Base-by-base conservation (phyloP, 2,888 invertebrate genomes). In the Syritta pipiens region DNA sequence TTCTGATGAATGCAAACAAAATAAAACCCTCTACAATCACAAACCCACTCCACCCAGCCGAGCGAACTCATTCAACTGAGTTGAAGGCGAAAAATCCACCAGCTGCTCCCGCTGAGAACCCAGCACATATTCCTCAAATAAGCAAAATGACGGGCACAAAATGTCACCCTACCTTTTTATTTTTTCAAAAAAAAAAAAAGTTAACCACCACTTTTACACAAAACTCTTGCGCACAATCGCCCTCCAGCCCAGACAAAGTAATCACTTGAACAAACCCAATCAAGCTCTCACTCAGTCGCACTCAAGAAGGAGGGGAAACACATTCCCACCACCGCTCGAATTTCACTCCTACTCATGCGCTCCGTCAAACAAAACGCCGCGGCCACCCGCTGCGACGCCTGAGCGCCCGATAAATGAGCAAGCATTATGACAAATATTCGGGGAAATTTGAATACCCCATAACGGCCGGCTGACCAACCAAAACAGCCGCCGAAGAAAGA, bases 121-220 rank as follows among this genome's bases (percentile, higher is more conserved):
- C 82, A 83, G 83, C 75, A 71, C 35, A 76, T 57, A 82, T 85
- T 86, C 85, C 85, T 85, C 86, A 85, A 87, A 87, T 87, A 88
- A 88, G 87, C 87, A 88, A 88, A 88, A 88, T 88, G 88, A 87
- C 87, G 87, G 87, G 86, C 86, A 86, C 85, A 86, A 87, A 87
- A 85, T 85, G 84, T 86, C 86, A 81, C 65, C 81, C 81, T 82
- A 76, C 49, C 49, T 63, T 63, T 49, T 40, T 60, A 19, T 12
- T 37, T 10, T 22, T 46, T 26, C 40, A 24, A 5, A 24, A 26
- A 19, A 28, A n/a, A 14, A 46, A 40, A n/a, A n/a, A n/a, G n/a
- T n/a, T n/a, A n/a, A n/a, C n/a, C n/a, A 17, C 42, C 19, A 35
- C 26, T 44, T 57, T 17, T 30, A 46, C 59, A 59, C 12, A 22